Evolutionary conservation across 2,797 vertebrate species (phyloP), one percentile per base, ranked within the genome.

Genomic region (Manis pentadactyla): DNA sequence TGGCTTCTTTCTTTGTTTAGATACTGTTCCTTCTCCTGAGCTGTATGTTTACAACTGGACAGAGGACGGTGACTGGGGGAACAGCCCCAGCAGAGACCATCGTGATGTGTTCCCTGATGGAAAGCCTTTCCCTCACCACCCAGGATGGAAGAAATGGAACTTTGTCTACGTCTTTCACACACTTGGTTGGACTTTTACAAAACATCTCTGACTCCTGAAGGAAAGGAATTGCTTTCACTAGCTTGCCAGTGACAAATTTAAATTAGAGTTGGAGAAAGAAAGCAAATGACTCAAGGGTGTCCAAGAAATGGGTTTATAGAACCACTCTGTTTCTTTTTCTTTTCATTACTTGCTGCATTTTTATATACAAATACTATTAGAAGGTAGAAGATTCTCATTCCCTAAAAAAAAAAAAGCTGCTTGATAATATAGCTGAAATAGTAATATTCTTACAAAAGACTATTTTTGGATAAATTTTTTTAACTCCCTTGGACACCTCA

Each of bases 91-190:
- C 93, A 85, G 97, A 6, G 97, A 84, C 27, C 99, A 97, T 63
- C 98, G 98, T 74, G 98, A 99, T 0, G 96, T 99, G 78, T 99
- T 99, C 96, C 99, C 99, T 0, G 99, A 99, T 1, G 99, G 99
- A 63, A 99, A 95, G 96, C 99, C 99, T 19, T 99, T 99, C 97
- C 99, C 99, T 57, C 99, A 98, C 95, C 98, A 98, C 94, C 98
- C 98, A 0, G 98, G 99, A 94, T 99, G 99, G 99, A 99, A 98
- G 49, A 99, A 95, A 90, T 99, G 98, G 95, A 98, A 98, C 90
- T 99, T 99, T 13, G 98, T 99, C 97, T 99, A 99, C 0, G 97
- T 99, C 55, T 99, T 99, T 98, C 99, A 99, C 97, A 99, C 99
- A 0, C 98, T 99, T 95, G 99, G 99, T 99, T 89, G 98, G 99